phyloP scores from a whole-genome alignment of 2,888 invertebrate species.

The Tyria jacobaeae region DNA sequence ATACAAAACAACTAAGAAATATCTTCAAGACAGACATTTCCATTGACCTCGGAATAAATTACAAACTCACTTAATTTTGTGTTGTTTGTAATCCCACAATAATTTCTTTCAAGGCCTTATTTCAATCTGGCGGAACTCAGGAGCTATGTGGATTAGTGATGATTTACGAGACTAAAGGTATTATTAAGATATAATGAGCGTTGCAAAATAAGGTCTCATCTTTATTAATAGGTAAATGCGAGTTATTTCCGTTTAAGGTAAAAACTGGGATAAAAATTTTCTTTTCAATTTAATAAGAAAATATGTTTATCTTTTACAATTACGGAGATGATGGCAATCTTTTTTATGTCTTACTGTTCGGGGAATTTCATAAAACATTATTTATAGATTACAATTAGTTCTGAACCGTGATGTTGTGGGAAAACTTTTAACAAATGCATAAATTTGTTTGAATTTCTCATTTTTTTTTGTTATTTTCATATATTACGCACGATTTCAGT shows the following conservation, averaged over 20 bases:
- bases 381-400: neutral
- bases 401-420: neutral
- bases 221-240: constrained; percentile 42
- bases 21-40: constrained; percentile 60
- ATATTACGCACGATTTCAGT: too few species aligned
- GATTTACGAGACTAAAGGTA: constrained; percentile 55
- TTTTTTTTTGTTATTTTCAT: too few species aligned
- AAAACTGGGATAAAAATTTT: constrained; percentile 19
- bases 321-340: constrained; percentile 16
- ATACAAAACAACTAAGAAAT: constrained; percentile 66
- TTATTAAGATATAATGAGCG: constrained; percentile 58
- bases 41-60: constrained; percentile 65
- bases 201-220: constrained; percentile 37
- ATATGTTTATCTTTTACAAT: constrained; percentile 12
- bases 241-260: constrained; percentile 28
- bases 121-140: constrained; percentile 59
- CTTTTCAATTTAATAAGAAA: constrained; percentile 13
- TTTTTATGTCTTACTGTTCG: neutral
- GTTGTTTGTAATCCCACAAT: constrained; percentile 69
- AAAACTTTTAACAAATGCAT: too few species aligned
- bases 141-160: constrained; percentile 57
- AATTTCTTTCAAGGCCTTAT: constrained; percentile 68
- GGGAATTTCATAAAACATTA: neutral
- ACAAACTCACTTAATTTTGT: constrained; percentile 69
- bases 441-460: too few species aligned